Evolutionary conservation across 2,113 vertebrate species (phyloP), one percentile per base, ranked within the genome.

Genomic region (Pipra filicauda): DNA sequence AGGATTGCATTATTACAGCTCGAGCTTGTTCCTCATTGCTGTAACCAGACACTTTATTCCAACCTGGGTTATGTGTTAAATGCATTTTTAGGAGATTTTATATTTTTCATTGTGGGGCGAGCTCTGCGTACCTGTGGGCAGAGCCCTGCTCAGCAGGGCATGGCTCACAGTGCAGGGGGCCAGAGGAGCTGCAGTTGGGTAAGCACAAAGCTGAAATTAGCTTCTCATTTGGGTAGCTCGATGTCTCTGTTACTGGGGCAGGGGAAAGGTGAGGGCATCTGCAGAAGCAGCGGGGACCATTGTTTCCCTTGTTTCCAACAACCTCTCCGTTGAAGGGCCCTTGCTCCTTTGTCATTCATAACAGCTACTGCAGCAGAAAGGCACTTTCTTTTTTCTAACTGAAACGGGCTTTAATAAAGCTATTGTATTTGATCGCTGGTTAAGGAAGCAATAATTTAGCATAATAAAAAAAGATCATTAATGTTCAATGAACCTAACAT

Each of bases 371-470:
- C 71, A 87, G 94, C 85, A 95, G 94, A 95, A 96, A 93, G 92
- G 80, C 80, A n/a, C 92, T 97, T 87, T 95, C 65, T 84, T 77
- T 88, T 94, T 92, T 85, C 91, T 90, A 61, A 89, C 86, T 71
- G 96, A 97, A 97, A 96, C 81, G 67, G 93, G 88, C 88, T 97
- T 97, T 98, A 97, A 98, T 97, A 98, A 98, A 98, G 95, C 95
- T 89, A 97, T 98, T 97, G 97, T 98, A 94, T 98, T 97, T 98
- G 97, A 97, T 97, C 98, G 96, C 94, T 91, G 95, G 96, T 96
- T 97, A 96, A 97, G 95, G 92, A 97, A 97, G 97, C 86, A 61
- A 96, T 97, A 96, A 97, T 98, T 97, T 96, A 97, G 91, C 93
- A 93, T 93, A 97, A 96, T 95, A 97, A 93, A 82, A 97, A 95